Evolutionary conservation across 2,113 vertebrate species (phyloP), one percentile per base, ranked within the genome.

Genomic region (Mesembrinibis cayennensis): DNA sequence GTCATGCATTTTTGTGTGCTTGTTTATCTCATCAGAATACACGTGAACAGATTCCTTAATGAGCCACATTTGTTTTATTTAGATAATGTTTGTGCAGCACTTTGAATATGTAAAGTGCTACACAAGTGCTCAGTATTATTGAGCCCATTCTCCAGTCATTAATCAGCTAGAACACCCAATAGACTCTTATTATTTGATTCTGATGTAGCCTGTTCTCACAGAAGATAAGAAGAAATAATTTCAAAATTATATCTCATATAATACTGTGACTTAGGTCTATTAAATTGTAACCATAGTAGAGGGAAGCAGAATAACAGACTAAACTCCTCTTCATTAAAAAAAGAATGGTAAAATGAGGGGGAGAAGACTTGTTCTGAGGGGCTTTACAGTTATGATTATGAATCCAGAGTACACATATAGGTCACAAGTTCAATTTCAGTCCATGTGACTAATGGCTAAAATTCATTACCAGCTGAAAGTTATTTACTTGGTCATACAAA

Each of bases 391-490:
- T 91, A 65, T 16, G 15, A 65, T 61, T 80, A 73, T 82, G 79
- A 89, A 76, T 38, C 15, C 40, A 76, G 65, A 66, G 29, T 82
- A 87, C 19, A 55, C 15, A 26, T 25, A 40, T 0, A 56, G 5
- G 70, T 85, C 62, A 66, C 9, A 93, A 80, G 70, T 88, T 93
- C 70, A 88, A 45, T 87, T 85, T 89, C 32, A 87, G 56, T n/a
- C 73, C 56, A 62, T 25, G 26, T 72, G 73, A 90, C 45, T 82
- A 91, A 80, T 94, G 42, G 38, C 38, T 82, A 34, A 86, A 85
- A 91, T 82, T 73, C n/a, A 90, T 85, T 85, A 49, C 77, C 81
- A 95, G 21, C 8, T 93, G 61, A 65, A 97, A 69, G 65, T 71
- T 84, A 71, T 59, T 93, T 87, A 82, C 52, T 55, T 85, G 19